Conservation (phyloP, 2,888 invertebrate genomes). For the Latheticus oryzae region DNA sequence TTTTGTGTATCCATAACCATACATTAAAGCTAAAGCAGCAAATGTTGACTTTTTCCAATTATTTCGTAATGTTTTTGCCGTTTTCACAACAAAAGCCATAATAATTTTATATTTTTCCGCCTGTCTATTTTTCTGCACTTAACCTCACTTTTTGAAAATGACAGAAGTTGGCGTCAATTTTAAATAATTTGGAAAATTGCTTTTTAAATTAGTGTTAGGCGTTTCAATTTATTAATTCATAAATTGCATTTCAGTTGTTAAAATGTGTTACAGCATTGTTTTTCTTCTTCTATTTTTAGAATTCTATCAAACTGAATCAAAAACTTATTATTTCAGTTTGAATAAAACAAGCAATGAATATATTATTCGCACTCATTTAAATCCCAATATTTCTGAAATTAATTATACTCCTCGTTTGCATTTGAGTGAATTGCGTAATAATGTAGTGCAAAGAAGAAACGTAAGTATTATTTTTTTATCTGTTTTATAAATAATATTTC, state of each 20-base stretch:
- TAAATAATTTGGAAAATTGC: constrained; percentile 21
- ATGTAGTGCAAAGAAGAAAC: constrained; percentile 1
- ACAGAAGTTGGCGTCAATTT: neutral
- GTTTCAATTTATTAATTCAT: constrained; percentile 32
- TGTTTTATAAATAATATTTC: constrained; percentile 9
- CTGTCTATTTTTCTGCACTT: too few relatives aligned
- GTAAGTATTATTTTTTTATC: constrained; percentile 9
- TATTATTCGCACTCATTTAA: constrained; percentile 52
- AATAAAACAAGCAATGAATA: constrained; percentile 54
- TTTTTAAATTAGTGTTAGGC: constrained; percentile 26
- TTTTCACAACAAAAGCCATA: constrained; percentile 72
- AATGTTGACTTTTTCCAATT: constrained; percentile 92
- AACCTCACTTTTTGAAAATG: constrained; percentile 18
- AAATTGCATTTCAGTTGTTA: constrained; percentile 29
- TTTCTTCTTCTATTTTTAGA: constrained; percentile 3
- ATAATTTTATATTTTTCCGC: constrained; percentile 11
- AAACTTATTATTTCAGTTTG: constrained; percentile 56
- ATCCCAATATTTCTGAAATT: constrained; percentile 32
- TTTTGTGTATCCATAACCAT: constrained; percentile 77
- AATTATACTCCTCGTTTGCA: constrained; percentile 22
- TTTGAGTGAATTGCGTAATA: constrained; percentile 36
- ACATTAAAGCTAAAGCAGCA: constrained; percentile 74
- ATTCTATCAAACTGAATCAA: constrained; percentile 40
- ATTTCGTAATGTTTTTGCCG: constrained; percentile 76
- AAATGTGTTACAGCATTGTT: constrained; percentile 15